Conservation (phyloP, 2,113 vertebrate genomes). For the Vicugna pacos region DNA sequence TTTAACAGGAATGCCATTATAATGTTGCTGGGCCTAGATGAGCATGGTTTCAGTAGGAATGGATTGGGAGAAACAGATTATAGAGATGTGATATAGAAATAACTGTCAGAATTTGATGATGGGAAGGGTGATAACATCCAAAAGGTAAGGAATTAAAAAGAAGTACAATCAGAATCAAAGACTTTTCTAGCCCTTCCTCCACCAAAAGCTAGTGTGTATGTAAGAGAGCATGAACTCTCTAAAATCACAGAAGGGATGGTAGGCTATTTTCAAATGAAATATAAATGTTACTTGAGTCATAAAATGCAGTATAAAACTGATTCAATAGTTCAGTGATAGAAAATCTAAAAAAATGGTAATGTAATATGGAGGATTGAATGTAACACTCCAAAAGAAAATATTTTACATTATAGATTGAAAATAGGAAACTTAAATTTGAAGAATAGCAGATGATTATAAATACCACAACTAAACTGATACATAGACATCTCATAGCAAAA, state of each 20-base stretch:
- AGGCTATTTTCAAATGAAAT: background rate
- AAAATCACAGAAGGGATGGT: background rate
- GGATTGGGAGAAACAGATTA: background rate
- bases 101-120: background rate
- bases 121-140: too few species aligned
- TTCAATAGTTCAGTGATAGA: background rate
- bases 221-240: background rate
- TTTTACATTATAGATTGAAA: background rate
- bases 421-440: background rate
- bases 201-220: background rate
- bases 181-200: background rate
- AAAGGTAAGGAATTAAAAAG: background rate
- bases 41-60: background rate
- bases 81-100: background rate
- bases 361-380: background rate
- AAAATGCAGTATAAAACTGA: background rate
- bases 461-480: background rate
- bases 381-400: background rate
- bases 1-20: background rate
- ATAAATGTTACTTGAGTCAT: background rate
- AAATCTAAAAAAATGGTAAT: background rate
- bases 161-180: background rate
- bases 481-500: background rate
- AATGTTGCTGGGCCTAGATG: background rate
- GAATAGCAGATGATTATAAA: background rate